Evolutionary conservation across 1,140 invertebrate genomes (phyloP).

Genomic region (Potamilus streckersoni): DNA sequence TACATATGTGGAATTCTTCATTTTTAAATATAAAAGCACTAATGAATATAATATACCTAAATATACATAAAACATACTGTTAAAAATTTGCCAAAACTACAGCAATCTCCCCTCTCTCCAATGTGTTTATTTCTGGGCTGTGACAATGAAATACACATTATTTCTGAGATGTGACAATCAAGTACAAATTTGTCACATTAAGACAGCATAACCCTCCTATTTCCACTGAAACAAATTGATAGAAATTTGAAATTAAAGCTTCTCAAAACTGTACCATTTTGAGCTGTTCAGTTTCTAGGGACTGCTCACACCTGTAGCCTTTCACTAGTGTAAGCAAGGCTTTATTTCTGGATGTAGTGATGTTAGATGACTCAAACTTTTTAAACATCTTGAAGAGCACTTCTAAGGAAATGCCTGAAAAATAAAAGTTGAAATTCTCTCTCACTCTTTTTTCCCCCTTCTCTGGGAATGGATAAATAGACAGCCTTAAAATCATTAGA

Average conservation of each 20-base stretch:
- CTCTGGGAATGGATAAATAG: too few species aligned
- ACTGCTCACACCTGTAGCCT: slow-evolving; percentile 3
- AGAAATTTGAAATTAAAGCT: not conserved
- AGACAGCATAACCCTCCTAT: not conserved
- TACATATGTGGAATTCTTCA: too few species aligned
- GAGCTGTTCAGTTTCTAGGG: slow-evolving; percentile 7
- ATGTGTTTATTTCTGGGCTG: too few species aligned
- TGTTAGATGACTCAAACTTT: slow-evolving; percentile 11
- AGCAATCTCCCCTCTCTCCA: too few species aligned
- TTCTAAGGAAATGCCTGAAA: slow-evolving; percentile 9
- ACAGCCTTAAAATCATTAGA: too few species aligned
- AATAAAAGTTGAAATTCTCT: not conserved
- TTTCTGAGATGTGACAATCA: not conserved
- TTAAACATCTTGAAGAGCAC: slow-evolving; percentile 23
- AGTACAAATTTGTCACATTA: not conserved
- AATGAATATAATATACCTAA: too few species aligned
- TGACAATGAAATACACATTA: not conserved
- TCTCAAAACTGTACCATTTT: slow-evolving; percentile 4
- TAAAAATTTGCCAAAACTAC: too few species aligned
- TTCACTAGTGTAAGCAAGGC: slow-evolving; percentile 26
- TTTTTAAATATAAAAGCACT: too few species aligned
- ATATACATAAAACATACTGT: too few species aligned
- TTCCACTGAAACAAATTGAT: too few species aligned
- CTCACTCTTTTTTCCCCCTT: too few species aligned
- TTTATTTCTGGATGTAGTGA: slow-evolving; percentile 9